Evolutionary conservation across 2,888 invertebrate species (phyloP), one percentile per base, ranked within the genome.

Genomic region (Agrochola lota): DNA sequence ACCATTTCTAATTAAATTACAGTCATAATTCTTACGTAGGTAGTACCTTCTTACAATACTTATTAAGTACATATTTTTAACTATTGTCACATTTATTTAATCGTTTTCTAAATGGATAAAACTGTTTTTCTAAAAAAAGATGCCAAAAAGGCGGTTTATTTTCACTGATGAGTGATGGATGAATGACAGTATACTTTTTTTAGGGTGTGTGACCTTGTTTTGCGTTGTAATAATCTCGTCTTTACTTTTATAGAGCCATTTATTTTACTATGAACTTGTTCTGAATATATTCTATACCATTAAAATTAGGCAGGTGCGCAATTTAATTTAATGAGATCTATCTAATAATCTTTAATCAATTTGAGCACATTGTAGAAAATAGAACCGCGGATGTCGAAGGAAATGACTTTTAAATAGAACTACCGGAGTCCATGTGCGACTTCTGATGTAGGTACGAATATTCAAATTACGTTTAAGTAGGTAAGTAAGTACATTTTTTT

Each of bases 151-250:
- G 77, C 81, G 68, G 30, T 75, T 81, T 30, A 17, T 63, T 63
- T 43, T n/a, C 20, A 59, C 35, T 52, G 26, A 62, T 40, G 40
- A 40, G 40, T 40, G 43, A 43, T 43, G 43, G 43, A 43, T 64
- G 67, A 66, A 43, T 64, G 67, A 66, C 68, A 68, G 66, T 60
- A 67, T 4, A 26, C 20, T 57, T 74, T 75, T 78, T 84, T 78
- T 79, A 81, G 74, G 85, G 84, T 81, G 78, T 79, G 74, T 76
- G 76, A 75, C 69, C 81, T 77, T 78, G 73, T 77, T 77, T 30
- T 63, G 23, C 57, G 12, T 57, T 43, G 6, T 35, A 57, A 2
- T 17, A 20, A 15, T 15, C 12, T n/a, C 40, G 46, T 63, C 23
- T 63, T 46, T 20, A 43, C 1, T 62, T 55, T 62, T 23, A 12